phyloP scores from a whole-genome alignment of 2,113 vertebrate genomes.

The Oryctolagus cuniculus region DNA sequence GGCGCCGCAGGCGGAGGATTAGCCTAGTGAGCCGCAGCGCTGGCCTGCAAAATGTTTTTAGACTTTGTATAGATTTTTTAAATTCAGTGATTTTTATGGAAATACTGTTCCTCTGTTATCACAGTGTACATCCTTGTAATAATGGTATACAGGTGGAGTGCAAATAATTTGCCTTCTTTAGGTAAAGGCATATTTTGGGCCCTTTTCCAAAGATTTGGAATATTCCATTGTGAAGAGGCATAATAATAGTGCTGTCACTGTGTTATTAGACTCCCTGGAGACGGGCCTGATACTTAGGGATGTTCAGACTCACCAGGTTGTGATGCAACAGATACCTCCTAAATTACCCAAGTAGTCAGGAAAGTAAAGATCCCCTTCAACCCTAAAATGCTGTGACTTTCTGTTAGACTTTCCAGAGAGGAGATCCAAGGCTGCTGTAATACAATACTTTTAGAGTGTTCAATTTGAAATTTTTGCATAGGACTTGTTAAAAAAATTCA shows the following conservation, averaged over 20 bases:
- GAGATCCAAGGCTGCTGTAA: conserved; percentile 9
- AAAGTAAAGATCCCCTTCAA: neutral
- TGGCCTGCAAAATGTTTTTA: too few species aligned
- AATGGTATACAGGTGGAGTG: neutral
- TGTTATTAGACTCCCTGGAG: conserved; percentile 8
- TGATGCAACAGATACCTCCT: neutral
- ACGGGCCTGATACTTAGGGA: neutral
- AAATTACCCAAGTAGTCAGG: neutral
- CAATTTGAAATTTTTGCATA: conserved; percentile 29
- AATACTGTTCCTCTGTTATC: neutral
- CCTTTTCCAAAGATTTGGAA: neutral
- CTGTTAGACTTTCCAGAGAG: neutral
- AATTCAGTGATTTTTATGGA: neutral
- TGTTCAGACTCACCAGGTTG: neutral
- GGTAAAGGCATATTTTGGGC: conserved; percentile 4
- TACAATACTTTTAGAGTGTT: conserved; percentile 16
- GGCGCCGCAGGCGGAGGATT: too few species aligned
- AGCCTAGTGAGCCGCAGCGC: too few species aligned
- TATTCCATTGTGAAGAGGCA: neutral
- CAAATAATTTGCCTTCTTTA: conserved; percentile 17
- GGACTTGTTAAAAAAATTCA: neutral
- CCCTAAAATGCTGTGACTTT: conserved; percentile 24
- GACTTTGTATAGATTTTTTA: too few species aligned
- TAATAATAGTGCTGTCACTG: neutral
- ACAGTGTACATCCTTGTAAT: neutral